Evolutionary conservation across 2,888 invertebrate species (phyloP), one percentile per base, ranked within the genome.

Genomic region (Drosophila hamatofila): DNA sequence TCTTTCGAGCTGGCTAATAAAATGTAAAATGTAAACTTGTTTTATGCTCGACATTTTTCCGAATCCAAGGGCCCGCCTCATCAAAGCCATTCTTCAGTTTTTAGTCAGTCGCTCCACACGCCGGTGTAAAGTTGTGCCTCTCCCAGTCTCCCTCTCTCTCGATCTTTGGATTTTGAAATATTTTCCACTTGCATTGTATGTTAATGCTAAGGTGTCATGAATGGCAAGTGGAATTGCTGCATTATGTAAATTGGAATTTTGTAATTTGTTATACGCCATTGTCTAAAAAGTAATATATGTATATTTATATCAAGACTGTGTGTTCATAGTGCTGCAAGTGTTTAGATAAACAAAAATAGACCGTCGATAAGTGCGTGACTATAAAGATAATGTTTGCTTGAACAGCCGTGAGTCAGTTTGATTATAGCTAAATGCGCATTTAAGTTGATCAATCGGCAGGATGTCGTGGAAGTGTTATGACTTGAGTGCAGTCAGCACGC

Each of bases 1-100:
- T 75, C 75, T 54, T 54, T 35, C 4, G 57, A 44, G 41, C 70
- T 65, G 57, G 62, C 69, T 80, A 74, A 79, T 71, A 49, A 70
- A 49, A 70, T 83, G 51, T 71, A 49, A 70, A 49, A 70, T 83
- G 51, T 70, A 82, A 87, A 87, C 87, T 80, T 57, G 87, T 87
- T 87, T 66, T 74, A 59, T 60, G 71, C 61, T 78, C 78, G 75
- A 72, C 67, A 75, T 62, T 78, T 49, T 78, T 71, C 75, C 61
- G 44, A 56, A 55, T 61, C 64, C 56, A 59, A 64, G 59, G 69
- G 63, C 59, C 30, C 30, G 18, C 23, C 33, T 23, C 54, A 54
- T 54, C 51, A 23, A 16, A 33, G 21, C 52, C 55, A 63, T 44
- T 59, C 39, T 44, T 67, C 46, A 58, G 41, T 21, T 44, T 44